phyloP scores from a whole-genome alignment of 2,113 vertebrate species.

The Antechinus stuartii region DNA sequence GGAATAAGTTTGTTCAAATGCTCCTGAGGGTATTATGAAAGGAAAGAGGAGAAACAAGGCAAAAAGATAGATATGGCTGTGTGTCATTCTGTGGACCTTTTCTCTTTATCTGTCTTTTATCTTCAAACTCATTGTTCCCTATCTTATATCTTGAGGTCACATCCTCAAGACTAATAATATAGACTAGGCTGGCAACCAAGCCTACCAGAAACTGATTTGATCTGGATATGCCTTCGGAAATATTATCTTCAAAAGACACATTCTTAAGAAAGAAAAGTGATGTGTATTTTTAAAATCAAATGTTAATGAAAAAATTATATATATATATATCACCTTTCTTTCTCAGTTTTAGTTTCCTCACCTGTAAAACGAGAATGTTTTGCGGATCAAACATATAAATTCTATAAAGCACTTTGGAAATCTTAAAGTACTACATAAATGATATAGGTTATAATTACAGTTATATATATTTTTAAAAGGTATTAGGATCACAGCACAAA shows the following conservation, averaged over 20 bases:
- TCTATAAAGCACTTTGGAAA: background rate
- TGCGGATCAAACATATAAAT: background rate
- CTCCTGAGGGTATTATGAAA: background rate
- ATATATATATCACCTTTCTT: background rate
- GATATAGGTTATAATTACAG: background rate
- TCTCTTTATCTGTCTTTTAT: background rate
- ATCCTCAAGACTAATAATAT: background rate
- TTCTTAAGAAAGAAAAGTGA: background rate
- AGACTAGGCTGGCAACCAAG: background rate
- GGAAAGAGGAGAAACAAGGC: background rate
- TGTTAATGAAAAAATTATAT: no score
- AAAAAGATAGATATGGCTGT: background rate
- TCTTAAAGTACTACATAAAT: background rate
- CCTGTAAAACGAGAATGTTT: background rate
- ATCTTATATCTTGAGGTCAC: background rate
- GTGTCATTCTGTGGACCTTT: background rate
- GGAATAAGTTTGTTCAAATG: background rate
- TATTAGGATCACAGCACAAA: background rate
- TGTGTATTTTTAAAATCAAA: background rate
- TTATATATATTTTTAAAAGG: background rate
- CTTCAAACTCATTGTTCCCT: background rate
- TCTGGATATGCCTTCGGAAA: background rate
- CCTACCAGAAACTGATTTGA: background rate
- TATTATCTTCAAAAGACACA: background rate
- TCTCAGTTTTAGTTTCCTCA: background rate